Base-by-base conservation (phyloP, 2,113 vertebrate species). In the Albula goreensis region DNA sequence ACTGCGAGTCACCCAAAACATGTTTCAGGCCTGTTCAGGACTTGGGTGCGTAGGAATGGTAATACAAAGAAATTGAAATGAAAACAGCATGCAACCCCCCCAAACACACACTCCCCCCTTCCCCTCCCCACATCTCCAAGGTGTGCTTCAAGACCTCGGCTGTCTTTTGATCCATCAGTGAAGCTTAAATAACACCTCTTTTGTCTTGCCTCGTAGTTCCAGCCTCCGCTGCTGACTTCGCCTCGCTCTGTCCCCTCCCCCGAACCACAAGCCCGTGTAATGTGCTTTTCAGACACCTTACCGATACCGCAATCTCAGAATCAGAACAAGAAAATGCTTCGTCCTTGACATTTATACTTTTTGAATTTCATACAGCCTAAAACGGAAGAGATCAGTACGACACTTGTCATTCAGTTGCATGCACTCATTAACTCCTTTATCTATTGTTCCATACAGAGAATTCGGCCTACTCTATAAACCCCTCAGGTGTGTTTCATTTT, bases 111-210 rank as follows among this genome's bases (percentile, higher is more conserved):
- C 77, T 81, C 77, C 89, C 86, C 78, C 84, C 79, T 52, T 86
- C 50, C 57, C 41, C 19, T 15, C 63, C 56, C 88, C 82, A 83
- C 89, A 87, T 83, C 85, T 86, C 83, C 77, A 83, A 51, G 88
- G 88, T 88, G 50, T 80, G 53, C n/a, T 78, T 85, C 70, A 77
- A 85, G 57, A 82, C 81, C 88, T 89, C 87, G 51, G 79, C 85
- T 83, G 81, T 84, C 83, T 89, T 89, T 89, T 86, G 83, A 89
- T 91, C 88, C 80, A 89, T 81, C 83, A 81, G 88, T 85, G 78
- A 86, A 81, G 82, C 82, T 80, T 63, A 50, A 86, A 86, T 86
- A 88, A 80, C 53, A 6, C 66, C 83, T 89, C 83, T 22, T 87
- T 57, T 66, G 88, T 60, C 83, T 83, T 83, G 63, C 80, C 80